Percentiles rank a stretch among this genome's conserved stretches.
Evolutionary conservation across 2,888 invertebrate genomes (phyloP).

Genomic region (Dryomyza anilis): DNA sequence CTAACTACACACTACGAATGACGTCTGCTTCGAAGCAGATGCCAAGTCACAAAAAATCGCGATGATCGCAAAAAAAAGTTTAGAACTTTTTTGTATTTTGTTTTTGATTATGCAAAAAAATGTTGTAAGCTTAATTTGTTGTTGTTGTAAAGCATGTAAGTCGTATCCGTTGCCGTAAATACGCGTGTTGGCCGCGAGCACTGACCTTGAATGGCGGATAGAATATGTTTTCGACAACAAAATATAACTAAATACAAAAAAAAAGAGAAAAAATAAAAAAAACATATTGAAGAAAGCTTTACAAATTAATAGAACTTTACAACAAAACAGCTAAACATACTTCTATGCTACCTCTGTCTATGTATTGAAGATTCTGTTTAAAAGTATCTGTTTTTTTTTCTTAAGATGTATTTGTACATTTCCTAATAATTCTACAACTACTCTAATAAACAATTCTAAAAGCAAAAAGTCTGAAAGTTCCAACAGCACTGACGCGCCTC

Average conservation of each 20-base stretch:
- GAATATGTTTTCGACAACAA: neutral
- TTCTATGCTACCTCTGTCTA: too few species aligned
- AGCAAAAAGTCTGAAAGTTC: neutral
- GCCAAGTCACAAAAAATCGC: neutral
- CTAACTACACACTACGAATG: too few species aligned
- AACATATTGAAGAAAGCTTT: too few species aligned
- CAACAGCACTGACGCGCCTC: slow-evolving; percentile 17
- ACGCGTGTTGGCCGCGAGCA: slow-evolving; percentile 32
- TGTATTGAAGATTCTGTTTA: neutral
- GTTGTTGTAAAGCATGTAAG: slow-evolving; percentile 12
- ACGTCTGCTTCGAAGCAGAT: too few species aligned
- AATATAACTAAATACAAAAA: slow-evolving; percentile 2
- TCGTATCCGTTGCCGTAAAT: neutral
- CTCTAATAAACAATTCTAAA: neutral
- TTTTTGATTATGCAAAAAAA: too few species aligned
- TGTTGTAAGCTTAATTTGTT: slow-evolving; percentile 10
- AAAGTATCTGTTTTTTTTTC: neutral
- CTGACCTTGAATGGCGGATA: slow-evolving; percentile 43
- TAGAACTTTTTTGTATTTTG: too few species aligned
- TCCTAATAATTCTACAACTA: slow-evolving; percentile 2
- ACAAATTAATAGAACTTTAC: slow-evolving; percentile 1
- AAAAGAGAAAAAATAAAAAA: neutral
- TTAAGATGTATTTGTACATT: neutral
- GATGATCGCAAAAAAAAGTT: slow-evolving; percentile 1
- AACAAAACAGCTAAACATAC: slow-evolving; percentile 12